Evolutionary conservation across 2,888 invertebrate species (phyloP).

Genomic region (Agonopterix subpropinquella): DNA sequence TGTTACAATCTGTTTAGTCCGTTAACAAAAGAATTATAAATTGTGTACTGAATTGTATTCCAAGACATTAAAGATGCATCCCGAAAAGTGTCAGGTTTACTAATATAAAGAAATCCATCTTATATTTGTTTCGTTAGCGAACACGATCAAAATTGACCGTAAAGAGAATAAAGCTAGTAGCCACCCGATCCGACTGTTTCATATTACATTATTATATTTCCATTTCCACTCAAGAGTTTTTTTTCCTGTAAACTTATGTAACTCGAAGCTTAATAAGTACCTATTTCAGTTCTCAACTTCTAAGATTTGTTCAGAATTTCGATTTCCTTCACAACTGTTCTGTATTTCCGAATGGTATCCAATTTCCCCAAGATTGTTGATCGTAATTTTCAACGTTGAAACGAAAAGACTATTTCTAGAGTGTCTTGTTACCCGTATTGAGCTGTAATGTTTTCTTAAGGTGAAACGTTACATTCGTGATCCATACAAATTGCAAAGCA

Average conservation of each 20-base stretch:
- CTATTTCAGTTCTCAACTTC: conserved; percentile 16
- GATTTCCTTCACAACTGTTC: conserved; percentile 42
- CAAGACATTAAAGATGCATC: too few relatives aligned
- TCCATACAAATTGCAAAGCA: too few relatives aligned
- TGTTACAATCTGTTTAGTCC: too few relatives aligned
- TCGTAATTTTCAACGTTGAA: conserved; percentile 24
- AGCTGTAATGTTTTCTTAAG: too few relatives aligned
- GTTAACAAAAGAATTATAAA: too few relatives aligned
- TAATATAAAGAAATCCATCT: too few relatives aligned
- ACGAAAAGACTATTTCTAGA: neutral
- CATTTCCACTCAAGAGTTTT: neutral
- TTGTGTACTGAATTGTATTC: too few relatives aligned
- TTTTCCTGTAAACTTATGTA: neutral
- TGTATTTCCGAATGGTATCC: conserved; percentile 33
- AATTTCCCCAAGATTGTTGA: conserved; percentile 47
- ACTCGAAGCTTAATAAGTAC: conserved; percentile 2
- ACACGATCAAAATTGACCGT: neutral
- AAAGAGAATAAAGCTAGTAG: neutral
- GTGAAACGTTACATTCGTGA: too few relatives aligned
- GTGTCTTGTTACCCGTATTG: too few relatives aligned
- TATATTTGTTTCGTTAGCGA: neutral
- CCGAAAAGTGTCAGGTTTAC: too few relatives aligned
- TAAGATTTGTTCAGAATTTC: conserved; percentile 28
- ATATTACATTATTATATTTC: neutral
- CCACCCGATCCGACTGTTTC: neutral